Evolutionary conservation across 2,113 vertebrate genomes (phyloP).

Genomic region (Periophthalmus modestus): DNA sequence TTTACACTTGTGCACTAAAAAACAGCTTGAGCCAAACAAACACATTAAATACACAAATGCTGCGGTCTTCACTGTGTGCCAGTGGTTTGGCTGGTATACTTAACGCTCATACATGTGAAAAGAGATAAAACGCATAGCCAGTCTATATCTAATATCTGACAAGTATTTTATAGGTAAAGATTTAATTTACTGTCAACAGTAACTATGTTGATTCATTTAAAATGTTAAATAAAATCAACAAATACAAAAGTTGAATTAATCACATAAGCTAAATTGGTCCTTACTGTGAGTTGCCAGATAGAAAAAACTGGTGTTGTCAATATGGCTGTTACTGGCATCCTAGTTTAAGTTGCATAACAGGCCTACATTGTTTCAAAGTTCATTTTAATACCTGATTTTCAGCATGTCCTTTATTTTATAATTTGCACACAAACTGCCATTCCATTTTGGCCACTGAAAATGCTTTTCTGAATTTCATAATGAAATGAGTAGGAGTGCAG

Average conservation of each 20-base stretch:
- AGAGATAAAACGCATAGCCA: background rate
- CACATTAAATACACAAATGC: slow-evolving; percentile 58
- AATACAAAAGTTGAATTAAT: background rate
- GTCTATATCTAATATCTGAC: background rate
- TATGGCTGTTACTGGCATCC: background rate
- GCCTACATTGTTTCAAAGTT: no score
- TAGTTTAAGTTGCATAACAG: background rate
- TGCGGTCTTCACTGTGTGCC: slow-evolving; percentile 45
- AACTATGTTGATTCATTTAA: no score
- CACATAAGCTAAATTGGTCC: background rate
- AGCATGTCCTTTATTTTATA: no score
- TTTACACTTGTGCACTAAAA: slow-evolving; percentile 67
- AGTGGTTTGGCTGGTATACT: slow-evolving; percentile 38
- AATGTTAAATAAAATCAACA: no score
- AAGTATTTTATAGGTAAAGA: background rate
- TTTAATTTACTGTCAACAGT: background rate
- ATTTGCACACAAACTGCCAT: background rate
- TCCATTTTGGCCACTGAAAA: background rate
- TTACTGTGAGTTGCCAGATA: background rate
- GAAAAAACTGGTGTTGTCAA: background rate
- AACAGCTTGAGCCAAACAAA: slow-evolving; percentile 71
- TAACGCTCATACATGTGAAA: slow-evolving; percentile 34
- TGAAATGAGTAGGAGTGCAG: background rate
- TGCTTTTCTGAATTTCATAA: background rate
- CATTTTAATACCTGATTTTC: no score